Evolutionary conservation across 2,888 invertebrate genomes (phyloP), one percentile per base, ranked within the genome.

Genomic region (Phengaris arion): DNA sequence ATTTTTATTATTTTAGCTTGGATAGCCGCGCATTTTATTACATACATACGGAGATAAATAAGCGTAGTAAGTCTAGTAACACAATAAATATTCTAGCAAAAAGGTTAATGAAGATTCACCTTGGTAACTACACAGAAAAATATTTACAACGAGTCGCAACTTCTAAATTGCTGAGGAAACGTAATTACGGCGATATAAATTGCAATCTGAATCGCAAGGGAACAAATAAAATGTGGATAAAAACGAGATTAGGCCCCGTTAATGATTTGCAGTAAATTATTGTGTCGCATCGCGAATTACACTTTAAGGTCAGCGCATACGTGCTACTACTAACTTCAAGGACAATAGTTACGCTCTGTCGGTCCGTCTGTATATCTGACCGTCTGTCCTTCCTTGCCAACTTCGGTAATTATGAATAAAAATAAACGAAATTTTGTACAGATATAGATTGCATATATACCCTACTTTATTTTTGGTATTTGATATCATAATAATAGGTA

Each of bases 141-240:
- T 70, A 70, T 70, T 51, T 70, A 70, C 52, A 70, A 70, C 15
- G 51, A 10, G 48, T 22, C 69, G 69, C 69, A 13, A 46, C 22
- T 48, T 35, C 64, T 35, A 35, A 64, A 64, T 64, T 35, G 10
- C 69, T 52, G 9, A 70, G 70, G 51, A 51, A 70, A 51, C 51
- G 64, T 15, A 69, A 69, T 69, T 70, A 70, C 51, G 2, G 6
- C 48, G 15, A 52, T 70, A 70, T 70, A 70, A 70, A 70, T 70
- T 52, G 15, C 64, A 70, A 70, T 70, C 52, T 22, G 15, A 51
- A 70, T 22, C 22, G 22, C 7, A 22, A 12, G 51, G 51, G 51
- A 15, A 52, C 52, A 22, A 22, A n/a, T 69, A 48, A 45, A 64
- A 48, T 69, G 69, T 69, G 48, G n/a, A 48, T 48, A 48, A 69